These are phyloP conservation scores for Glomeris maerens DNA, from an alignment of 1,140 invertebrate species.

Conservation along the genomic window DNA sequence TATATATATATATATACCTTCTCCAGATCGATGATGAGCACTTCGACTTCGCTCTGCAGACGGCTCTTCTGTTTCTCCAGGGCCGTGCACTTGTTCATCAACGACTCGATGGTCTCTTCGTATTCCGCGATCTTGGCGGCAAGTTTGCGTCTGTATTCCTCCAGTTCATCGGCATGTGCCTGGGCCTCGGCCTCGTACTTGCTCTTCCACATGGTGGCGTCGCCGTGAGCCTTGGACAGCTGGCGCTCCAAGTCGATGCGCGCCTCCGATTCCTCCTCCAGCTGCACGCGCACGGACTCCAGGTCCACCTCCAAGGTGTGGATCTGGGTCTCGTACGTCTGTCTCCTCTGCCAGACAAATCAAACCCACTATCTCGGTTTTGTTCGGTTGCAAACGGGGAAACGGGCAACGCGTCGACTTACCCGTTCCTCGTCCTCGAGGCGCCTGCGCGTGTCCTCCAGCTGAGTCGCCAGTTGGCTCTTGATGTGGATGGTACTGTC, in stretches of 20 bases:
- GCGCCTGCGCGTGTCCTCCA: slow-evolving; percentile 82
- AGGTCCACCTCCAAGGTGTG: slow-evolving; percentile 83
- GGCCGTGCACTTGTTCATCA: slow-evolving; percentile 80
- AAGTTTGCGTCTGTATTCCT: slow-evolving; percentile 73
- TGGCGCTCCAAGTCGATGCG: slow-evolving; percentile 88
- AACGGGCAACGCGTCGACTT: slow-evolving; percentile 16
- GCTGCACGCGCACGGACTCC: slow-evolving; percentile 77
- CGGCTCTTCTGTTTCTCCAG: slow-evolving; percentile 91
- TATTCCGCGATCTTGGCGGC: slow-evolving; percentile 79
- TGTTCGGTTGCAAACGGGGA: background rate
- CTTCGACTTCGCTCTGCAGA: slow-evolving; percentile 87
- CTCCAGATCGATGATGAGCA: slow-evolving; percentile 92
- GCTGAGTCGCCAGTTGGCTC: slow-evolving; percentile 67
- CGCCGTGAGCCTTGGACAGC: slow-evolving; percentile 77
- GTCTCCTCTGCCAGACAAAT: slow-evolving; percentile 46
- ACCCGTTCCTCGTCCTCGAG: slow-evolving; percentile 87
- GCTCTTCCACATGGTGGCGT: slow-evolving; percentile 69
- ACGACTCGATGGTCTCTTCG: slow-evolving; percentile 85
- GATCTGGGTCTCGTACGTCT: slow-evolving; percentile 67
- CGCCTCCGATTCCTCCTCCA: slow-evolving; percentile 90
- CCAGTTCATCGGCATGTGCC: slow-evolving; percentile 81
- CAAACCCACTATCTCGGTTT: background rate
- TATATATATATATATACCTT: slow-evolving; percentile 41
- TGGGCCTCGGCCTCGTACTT: slow-evolving; percentile 84
- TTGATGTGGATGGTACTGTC: slow-evolving; percentile 82